Percentiles rank a stretch among this genome's conserved stretches.
Evolutionary conservation across 2,113 vertebrate genomes (phyloP).

Genomic region (Danionella cerebrum): DNA sequence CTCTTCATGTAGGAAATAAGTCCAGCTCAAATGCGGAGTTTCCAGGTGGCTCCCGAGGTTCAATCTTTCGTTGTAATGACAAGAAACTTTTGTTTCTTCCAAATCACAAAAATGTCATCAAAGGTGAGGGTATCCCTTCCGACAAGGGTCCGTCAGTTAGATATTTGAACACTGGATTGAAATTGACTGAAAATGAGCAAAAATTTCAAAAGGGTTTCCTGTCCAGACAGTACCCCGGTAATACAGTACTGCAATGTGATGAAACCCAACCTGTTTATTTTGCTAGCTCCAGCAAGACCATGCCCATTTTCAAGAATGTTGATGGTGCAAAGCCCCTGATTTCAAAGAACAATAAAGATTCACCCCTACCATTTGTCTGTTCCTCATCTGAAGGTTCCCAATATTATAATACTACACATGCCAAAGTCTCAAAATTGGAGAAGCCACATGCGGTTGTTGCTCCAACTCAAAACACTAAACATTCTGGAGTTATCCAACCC

Average conservation of each 20-base stretch:
- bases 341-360: conserved; percentile 20
- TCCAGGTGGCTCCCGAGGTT: conserved; percentile 46
- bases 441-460: conserved; percentile 39
- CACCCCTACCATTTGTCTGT: conserved; percentile 39
- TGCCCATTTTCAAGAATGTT: conserved; percentile 30
- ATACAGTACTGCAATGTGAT: conserved; percentile 41
- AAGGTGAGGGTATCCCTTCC: conserved; percentile 57
- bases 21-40: conserved; percentile 47
- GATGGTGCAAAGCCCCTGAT: conserved; percentile 45
- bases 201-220: conserved; percentile 39
- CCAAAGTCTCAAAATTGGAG: conserved; percentile 48
- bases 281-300: conserved; percentile 45
- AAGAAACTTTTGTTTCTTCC: conserved; percentile 58
- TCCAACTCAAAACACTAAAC: conserved; percentile 34
- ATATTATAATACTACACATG: conserved; percentile 42
- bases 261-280: conserved; percentile 45
- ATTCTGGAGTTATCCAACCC: conserved; percentile 10
- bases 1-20: conserved; percentile 48
- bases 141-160: conserved; percentile 13
- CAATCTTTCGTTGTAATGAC: conserved; percentile 51
- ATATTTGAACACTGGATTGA: conserved; percentile 35
- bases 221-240: conserved; percentile 32
- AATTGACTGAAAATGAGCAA: conserved; percentile 36
- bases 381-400: conserved; percentile 50
- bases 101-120: conserved; percentile 40